Percentiles rank a stretch among this genome's conserved stretches.
phyloP scores from a whole-genome alignment of 2,797 vertebrate species.

The Sebastes cheni region DNA sequence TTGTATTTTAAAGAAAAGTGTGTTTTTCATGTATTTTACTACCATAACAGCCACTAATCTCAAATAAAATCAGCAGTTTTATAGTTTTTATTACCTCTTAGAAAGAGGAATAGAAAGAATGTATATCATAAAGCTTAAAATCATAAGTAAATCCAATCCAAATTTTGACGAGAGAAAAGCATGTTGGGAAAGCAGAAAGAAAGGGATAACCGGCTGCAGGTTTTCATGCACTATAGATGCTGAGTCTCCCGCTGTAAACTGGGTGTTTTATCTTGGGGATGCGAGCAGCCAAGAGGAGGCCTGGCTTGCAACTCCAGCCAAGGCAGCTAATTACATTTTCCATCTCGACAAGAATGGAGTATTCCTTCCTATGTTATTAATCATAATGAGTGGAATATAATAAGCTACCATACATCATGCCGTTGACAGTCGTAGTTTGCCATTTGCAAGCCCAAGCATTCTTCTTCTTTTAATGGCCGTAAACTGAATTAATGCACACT shows the following conservation, averaged over 20 bases:
- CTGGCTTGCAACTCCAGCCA: conserved; percentile 71
- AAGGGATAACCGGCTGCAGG: conserved; percentile 22
- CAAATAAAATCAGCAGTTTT: not conserved
- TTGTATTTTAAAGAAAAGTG: not conserved
- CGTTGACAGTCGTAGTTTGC: conserved; percentile 76
- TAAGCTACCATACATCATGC: conserved; percentile 80
- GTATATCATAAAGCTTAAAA: not conserved
- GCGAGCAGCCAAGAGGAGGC: conserved; percentile 65
- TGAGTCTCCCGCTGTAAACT: conserved; percentile 52
- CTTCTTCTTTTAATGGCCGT: conserved; percentile 77
- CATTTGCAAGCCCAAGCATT: conserved; percentile 82
- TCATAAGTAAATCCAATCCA: not conserved
- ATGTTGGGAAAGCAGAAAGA: not conserved
- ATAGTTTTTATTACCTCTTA: not conserved
- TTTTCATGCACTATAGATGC: conserved; percentile 17
- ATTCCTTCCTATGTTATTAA: conserved; percentile 84
- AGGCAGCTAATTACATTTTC: conserved; percentile 84
- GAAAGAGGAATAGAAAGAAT: not conserved
- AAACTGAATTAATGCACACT: conserved; percentile 78
- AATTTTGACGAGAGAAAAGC: not conserved
- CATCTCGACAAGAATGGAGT: conserved; percentile 80
- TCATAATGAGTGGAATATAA: conserved; percentile 85
- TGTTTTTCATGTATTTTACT: not conserved
- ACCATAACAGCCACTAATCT: not conserved
- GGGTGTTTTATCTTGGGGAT: conserved; percentile 68